phyloP scores from a whole-genome alignment of 1,140 invertebrate species.

The Halesus radiatus region DNA sequence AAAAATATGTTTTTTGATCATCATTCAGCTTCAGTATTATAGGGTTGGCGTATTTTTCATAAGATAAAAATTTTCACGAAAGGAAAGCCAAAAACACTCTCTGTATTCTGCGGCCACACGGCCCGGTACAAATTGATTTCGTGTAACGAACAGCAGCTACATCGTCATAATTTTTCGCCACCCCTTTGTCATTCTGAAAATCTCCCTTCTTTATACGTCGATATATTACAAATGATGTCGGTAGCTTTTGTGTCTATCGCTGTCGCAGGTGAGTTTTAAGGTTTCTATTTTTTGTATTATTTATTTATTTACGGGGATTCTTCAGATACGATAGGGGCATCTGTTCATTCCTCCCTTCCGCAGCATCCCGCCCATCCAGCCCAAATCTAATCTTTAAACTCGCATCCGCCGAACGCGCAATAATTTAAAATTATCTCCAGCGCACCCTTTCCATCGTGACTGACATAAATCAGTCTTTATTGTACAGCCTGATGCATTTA shows the following conservation, averaged over 20 bases:
- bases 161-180: slow-evolving; percentile 27
- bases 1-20: slow-evolving; percentile 11
- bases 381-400: slow-evolving; percentile 38
- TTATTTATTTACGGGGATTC: slow-evolving; percentile 48
- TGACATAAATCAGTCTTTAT: slow-evolving; percentile 58
- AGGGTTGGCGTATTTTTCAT: too few relatives aligned
- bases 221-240: slow-evolving; percentile 56
- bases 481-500: slow-evolving; percentile 56
- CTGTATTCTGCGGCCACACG: neutral
- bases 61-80: too few relatives aligned
- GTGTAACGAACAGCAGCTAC: slow-evolving; percentile 41
- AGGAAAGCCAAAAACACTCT: too few relatives aligned
- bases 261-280: slow-evolving; percentile 57
- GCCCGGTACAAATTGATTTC: slow-evolving; percentile 36
- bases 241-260: slow-evolving; percentile 40
- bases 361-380: slow-evolving; percentile 19
- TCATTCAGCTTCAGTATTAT: too few relatives aligned
- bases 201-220: slow-evolving; percentile 47
- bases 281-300: slow-evolving; percentile 44
- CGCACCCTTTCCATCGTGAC: slow-evolving; percentile 55
- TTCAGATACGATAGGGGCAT: slow-evolving; percentile 44
- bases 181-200: slow-evolving; percentile 49
- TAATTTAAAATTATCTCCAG: slow-evolving; percentile 57
- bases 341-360: slow-evolving; percentile 28
- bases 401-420: slow-evolving; percentile 43